Evolutionary conservation across 2,113 vertebrate species (phyloP), one percentile per base, ranked within the genome.

Genomic region (Coptodon rendalli): DNA sequence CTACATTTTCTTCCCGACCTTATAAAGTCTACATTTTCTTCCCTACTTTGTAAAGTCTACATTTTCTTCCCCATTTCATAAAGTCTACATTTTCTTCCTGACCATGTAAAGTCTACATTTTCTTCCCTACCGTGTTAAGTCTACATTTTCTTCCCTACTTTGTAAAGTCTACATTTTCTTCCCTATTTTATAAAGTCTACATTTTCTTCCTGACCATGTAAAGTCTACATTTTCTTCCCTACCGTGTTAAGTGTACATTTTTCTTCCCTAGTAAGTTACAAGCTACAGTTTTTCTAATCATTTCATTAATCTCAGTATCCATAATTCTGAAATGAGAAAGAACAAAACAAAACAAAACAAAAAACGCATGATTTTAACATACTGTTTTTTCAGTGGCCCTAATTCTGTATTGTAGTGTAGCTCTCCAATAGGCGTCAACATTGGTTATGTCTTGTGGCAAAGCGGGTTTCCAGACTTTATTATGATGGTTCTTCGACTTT

Each of bases 1-100:
- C 29, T 2, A 31, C 5, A 31, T 31, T 31, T 48, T 7, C 45
- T 48, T 45, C 0, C 0, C 13, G 0, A 45, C 6, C 43, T 0
- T 5, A 1, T 6, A 43, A 13, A 43, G 11, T 43, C 0, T 5
- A 36, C 7, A 36, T 36, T 36, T 36, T 36, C 34, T 36, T 36
- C 27, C 7, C 3, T 0, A 34, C 34, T 2, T 1, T 12, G 4
- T 38, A 10, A 38, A 38, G 9, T 11, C 4, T 3, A 48, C 43
- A 45, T 45, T 45, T 43, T 45, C 13, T 45, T 45, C 8, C 1
- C 8, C 0, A 6, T 2, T n/a, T n/a, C n/a, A 1, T 31, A 31
- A 31, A 31, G 31, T 31, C 31, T 2, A 31, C 2, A 31, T 31
- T 31, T 31, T 31, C 31, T 31, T 31, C 31, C 31, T n/a, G 9